Percentiles rank a stretch among this genome's conserved stretches.
Evolutionary conservation across 2,888 invertebrate species (phyloP).

Genomic region (Ctenicera cuprea): DNA sequence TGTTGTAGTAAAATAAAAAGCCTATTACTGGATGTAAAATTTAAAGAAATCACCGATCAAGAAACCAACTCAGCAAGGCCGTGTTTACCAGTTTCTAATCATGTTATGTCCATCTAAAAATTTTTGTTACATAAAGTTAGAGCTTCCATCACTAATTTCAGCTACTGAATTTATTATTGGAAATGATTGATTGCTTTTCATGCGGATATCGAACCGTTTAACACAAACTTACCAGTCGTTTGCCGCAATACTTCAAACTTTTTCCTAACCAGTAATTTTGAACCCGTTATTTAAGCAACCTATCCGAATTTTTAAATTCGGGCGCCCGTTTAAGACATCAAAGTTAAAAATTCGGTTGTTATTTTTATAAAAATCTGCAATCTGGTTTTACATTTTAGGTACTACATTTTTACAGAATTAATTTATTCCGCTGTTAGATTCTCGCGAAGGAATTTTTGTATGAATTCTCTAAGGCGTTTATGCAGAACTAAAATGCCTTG

Average conservation of each 20-base stretch:
- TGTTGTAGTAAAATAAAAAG: too few relatives aligned
- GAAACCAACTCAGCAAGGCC: too few relatives aligned
- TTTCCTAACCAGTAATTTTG: too few relatives aligned
- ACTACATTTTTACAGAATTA: not conserved
- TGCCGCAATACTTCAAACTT: not conserved
- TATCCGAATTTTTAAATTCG: not conserved
- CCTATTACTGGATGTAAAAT: too few relatives aligned
- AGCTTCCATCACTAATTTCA: slow-evolving; percentile 10
- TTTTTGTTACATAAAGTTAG: not conserved
- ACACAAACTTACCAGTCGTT: not conserved
- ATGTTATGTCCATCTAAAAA: not conserved
- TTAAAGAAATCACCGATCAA: too few relatives aligned
- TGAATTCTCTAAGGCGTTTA: slow-evolving; percentile 21
- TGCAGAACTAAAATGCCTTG: slow-evolving; percentile 29
- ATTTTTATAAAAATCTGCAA: not conserved
- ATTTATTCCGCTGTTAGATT: not conserved
- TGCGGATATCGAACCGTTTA: slow-evolving; percentile 1
- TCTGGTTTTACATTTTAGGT: too few relatives aligned
- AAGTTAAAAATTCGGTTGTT: slow-evolving; percentile 5
- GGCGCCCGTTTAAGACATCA: not conserved
- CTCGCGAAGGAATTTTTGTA: slow-evolving; percentile 19
- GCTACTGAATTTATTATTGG: slow-evolving; percentile 11
- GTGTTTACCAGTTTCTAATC: slow-evolving; percentile 3
- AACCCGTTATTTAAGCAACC: too few relatives aligned
- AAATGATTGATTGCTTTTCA: slow-evolving; percentile 4